phyloP scores from a whole-genome alignment of 2,797 vertebrate species.

The Euphonia xanthogaster region DNA sequence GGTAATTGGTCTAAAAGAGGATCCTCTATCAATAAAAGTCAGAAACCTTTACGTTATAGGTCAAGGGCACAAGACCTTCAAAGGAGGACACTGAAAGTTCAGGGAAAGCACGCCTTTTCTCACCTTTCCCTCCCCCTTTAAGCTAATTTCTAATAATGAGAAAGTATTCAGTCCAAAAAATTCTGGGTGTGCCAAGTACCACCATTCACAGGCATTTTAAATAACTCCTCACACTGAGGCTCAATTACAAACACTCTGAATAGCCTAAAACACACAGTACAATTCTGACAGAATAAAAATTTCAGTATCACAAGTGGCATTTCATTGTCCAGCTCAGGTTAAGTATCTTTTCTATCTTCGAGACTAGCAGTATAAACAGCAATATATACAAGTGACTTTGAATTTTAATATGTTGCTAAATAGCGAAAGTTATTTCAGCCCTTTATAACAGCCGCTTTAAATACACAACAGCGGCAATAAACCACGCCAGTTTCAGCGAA shows the following conservation, averaged over 20 bases:
- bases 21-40: not conserved
- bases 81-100: not conserved
- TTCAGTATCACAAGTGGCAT: not conserved
- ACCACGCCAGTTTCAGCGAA: not conserved
- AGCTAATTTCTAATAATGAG: not conserved
- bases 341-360: not conserved
- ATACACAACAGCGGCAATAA: not conserved
- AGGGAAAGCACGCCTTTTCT: not conserved
- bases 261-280: not conserved
- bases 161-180: not conserved
- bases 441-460: not conserved
- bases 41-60: not conserved
- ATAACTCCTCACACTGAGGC: not conserved
- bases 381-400: not conserved
- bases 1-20: not conserved
- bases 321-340: not conserved
- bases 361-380: not conserved
- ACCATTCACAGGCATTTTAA: not conserved
- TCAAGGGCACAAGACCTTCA: slow-evolving; percentile 25
- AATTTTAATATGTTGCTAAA: not conserved
- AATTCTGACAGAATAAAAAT: not conserved
- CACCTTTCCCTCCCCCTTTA: not conserved
- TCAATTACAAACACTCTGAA: not conserved
- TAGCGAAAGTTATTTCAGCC: not conserved
- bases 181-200: not conserved